phyloP scores from a whole-genome alignment of 2,113 vertebrate species.

The Haemorhous mexicanus region DNA sequence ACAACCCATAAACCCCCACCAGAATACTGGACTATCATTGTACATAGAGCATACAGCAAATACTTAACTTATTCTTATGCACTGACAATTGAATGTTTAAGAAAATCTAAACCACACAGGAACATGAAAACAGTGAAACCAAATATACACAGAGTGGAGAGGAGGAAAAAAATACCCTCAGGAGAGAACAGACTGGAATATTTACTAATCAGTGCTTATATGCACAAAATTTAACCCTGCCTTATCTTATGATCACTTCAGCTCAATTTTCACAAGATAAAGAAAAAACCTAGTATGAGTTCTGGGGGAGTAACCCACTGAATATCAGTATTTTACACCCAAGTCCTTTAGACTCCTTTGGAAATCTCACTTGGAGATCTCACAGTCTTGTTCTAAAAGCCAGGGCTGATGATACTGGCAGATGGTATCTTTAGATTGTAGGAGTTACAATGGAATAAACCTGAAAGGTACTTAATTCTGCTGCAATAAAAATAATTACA shows the following conservation, averaged over 20 bases:
- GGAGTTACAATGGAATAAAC: background rate
- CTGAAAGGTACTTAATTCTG: background rate
- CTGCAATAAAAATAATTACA: background rate
- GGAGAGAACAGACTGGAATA: background rate
- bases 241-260: background rate
- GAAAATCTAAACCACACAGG: background rate
- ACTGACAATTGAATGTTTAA: background rate
- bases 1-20: fast-evolving
- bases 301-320: background rate
- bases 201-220: background rate
- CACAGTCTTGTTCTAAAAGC: background rate
- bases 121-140: background rate
- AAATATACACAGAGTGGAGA: fast-evolving
- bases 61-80: fast-evolving
- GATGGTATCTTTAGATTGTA: background rate
- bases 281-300: background rate
- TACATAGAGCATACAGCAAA: background rate
- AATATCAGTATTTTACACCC: background rate
- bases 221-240: background rate
- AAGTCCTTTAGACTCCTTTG: background rate
- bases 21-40: background rate
- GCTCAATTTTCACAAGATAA: background rate
- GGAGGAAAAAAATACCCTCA: background rate
- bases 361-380: background rate
- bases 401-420: background rate